These are phyloP conservation scores for Sarcophaga variegata DNA, from an alignment of 2,888 invertebrate genomes.

Conservation along the genomic window DNA sequence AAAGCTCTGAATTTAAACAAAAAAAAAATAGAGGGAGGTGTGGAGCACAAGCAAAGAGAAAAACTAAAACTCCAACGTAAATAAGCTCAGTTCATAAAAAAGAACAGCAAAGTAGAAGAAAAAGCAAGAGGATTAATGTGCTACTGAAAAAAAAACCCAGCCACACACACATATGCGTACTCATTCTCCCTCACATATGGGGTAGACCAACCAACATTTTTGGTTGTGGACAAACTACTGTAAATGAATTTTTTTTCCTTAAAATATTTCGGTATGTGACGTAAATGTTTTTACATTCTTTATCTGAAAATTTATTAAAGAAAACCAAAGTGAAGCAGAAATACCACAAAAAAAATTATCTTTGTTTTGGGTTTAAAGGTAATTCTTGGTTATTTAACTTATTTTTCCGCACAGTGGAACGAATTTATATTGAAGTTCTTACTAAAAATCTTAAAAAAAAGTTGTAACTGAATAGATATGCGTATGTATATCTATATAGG, in stretches of 20 bases:
- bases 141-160: slow-evolving; percentile 75
- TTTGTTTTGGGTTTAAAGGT: slow-evolving; percentile 31
- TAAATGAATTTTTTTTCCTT: no score
- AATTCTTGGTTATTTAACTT: slow-evolving; percentile 45
- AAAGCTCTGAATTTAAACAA: slow-evolving; percentile 59
- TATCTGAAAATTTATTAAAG: slow-evolving; percentile 46
- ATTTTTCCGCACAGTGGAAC: slow-evolving; percentile 30
- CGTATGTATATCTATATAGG: no score
- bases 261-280: slow-evolving; percentile 59
- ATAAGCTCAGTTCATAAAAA: slow-evolving; percentile 27
- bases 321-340: slow-evolving; percentile 36
- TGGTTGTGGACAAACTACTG: slow-evolving; percentile 15
- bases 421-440: not conserved
- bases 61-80: not conserved
- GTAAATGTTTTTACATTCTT: slow-evolving; percentile 62
- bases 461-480: no score
- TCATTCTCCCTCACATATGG: slow-evolving; percentile 19
- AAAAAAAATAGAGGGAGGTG: not conserved
- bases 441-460: no score
- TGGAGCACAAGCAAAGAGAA: no score
- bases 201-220: slow-evolving; percentile 30
- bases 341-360: not conserved
- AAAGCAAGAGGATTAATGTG: slow-evolving; percentile 68
- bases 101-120: slow-evolving; percentile 43
- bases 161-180: not conserved